Base-by-base conservation (phyloP, 2,888 invertebrate genomes). In the Thera britannica region DNA sequence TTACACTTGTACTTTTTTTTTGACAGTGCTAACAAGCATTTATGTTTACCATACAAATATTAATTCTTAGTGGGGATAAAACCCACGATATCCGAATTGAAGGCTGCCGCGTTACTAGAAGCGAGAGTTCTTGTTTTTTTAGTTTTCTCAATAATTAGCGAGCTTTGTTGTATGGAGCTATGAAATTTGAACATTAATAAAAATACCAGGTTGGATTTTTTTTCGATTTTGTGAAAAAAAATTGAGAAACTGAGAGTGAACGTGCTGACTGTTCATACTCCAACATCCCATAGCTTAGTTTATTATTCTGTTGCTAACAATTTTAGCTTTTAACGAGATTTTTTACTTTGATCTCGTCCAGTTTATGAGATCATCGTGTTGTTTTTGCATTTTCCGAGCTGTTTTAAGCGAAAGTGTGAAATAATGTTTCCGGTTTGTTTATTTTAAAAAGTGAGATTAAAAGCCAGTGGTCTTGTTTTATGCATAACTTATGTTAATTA, bases 311-410 rank as follows among this genome's bases (percentile, higher is more conserved):
- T 68, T 38, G 34, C 57, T 8, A 12, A 54, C 58, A 61, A 64
- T 58, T 68, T 64, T 61, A 64, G 48, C 63, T 70, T 70, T 71
- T 73, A 73, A 75, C 72, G 74, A 74, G 74, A 72, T 72, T 74
- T 70, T 73, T 71, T 59, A 61, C 74, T 74, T 72, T 74, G 74
- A 74, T 72, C 71, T 72, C 44, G 62, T 62, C 63, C 55, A 49
- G 65, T 62, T 66, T 72, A 72, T 67, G 60, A 65, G 67, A 70
- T 77, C 77, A 72, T 72, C 73, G 75, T 74, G 67, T 70, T 75
- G 6, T 62, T 66, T 70, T 66, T 54, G 48, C 48, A 65, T 65
- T 64, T 65, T 52, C 52, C 58, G 62, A 9, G 61, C 51, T 58
- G 23, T 67, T 67, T 65, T 56, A 49, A 55, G 48, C 36, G 36